phyloP scores from a whole-genome alignment of 2,888 invertebrate genomes.

The Acleris emargana region DNA sequence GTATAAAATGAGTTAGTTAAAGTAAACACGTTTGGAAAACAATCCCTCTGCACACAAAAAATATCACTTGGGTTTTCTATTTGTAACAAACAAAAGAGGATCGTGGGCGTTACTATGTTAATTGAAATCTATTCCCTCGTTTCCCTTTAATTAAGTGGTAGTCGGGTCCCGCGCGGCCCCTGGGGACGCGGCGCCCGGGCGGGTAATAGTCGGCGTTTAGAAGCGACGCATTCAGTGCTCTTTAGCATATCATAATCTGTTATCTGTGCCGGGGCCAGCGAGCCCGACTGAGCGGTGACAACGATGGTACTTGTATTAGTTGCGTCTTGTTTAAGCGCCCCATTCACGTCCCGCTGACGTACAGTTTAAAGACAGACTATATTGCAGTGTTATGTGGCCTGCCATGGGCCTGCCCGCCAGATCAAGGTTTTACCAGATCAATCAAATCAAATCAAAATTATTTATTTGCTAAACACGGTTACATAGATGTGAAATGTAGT shows the following conservation, averaged over 20 bases:
- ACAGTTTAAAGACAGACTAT: no score
- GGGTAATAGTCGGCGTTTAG: conserved; percentile 73
- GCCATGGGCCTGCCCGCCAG: no score
- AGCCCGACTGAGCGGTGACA: conserved; percentile 1
- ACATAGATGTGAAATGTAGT: no score
- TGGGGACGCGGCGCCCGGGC: conserved; percentile 64
- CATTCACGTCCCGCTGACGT: no score
- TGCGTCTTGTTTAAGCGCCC: no score
- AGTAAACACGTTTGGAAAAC: conserved; percentile 44
- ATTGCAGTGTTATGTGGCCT: no score
- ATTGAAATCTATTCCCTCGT: conserved; percentile 75
- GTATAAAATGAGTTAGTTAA: conserved; percentile 65
- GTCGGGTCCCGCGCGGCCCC: conserved; percentile 69
- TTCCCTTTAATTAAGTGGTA: conserved; percentile 78
- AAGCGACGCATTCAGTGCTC: conserved; percentile 24
- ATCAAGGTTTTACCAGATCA: no score
- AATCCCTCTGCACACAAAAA: no score
- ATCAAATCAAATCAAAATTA: no score
- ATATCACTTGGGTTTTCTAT: conserved; percentile 50
- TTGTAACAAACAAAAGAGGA: conserved; percentile 55
- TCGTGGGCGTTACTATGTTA: conserved; percentile 61
- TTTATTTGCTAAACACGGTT: no score
- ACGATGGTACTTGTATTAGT: neutral
- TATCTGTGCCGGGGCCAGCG: neutral
- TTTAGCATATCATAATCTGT: conserved; percentile 22